Percentiles rank a stretch among this genome's conserved stretches.
These are phyloP conservation scores for Isaurus tuberculatus DNA, from an alignment of 92 coral and sea anemone species.

Conservation along the genomic window DNA sequence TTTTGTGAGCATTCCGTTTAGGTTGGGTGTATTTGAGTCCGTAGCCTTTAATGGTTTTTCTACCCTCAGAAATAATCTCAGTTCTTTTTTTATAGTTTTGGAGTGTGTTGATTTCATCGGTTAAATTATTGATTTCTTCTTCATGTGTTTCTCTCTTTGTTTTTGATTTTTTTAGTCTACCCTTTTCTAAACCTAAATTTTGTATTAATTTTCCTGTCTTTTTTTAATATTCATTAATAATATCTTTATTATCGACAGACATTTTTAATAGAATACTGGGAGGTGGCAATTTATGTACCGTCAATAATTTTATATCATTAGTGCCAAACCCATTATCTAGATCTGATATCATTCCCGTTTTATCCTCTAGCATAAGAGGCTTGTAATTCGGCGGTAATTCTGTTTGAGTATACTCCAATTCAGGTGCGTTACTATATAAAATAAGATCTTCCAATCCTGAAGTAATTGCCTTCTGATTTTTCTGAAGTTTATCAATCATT, in stretches of 20 bases:
- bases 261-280: no score
- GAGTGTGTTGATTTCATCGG: no score
- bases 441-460: no score
- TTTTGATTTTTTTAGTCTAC: background rate
- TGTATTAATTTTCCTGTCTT: no score
- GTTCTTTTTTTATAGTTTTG: background rate
- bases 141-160: background rate
- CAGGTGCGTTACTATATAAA: no score
- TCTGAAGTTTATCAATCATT: no score
- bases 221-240: no score
- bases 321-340: background rate
- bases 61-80: background rate
- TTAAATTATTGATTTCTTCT: background rate
- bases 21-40: constrained; percentile 45
- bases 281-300: no score
- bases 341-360: background rate
- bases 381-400: background rate
- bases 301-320: background rate
- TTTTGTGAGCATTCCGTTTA: constrained; percentile 46
- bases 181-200: no score
- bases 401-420: no score
- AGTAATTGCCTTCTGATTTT: no score
- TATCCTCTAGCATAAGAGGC: background rate
- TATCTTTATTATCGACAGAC: no score
- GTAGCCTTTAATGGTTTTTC: background rate